These are phyloP conservation scores for Chrysocyon brachyurus DNA, from an alignment of 2,797 vertebrate species.

Conservation along the genomic window DNA sequence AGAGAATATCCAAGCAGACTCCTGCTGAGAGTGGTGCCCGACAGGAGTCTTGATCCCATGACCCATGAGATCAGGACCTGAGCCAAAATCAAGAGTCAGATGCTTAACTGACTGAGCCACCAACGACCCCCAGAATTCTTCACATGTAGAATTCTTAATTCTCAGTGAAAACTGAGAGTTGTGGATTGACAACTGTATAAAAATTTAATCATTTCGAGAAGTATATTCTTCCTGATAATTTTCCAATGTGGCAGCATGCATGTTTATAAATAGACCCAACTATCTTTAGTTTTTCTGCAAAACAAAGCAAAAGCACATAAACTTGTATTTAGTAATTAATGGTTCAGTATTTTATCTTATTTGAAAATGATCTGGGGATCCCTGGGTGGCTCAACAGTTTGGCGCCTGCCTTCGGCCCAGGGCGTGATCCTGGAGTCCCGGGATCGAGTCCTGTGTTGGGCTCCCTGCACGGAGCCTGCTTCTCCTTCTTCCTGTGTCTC, in stretches of 20 bases:
- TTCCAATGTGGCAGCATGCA: background rate
- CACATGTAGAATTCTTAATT: background rate
- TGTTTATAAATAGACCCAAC: background rate
- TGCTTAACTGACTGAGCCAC: background rate
- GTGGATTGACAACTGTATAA: background rate
- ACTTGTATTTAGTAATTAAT: background rate
- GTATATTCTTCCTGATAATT: background rate
- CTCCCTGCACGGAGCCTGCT: no score
- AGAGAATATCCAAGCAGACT: background rate
- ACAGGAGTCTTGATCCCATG: background rate
- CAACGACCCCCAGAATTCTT: background rate
- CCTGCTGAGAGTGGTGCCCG: no score
- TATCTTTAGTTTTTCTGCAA: background rate
- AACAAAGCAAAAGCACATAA: background rate
- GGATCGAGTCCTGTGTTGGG: no score
- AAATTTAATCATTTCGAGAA: background rate
- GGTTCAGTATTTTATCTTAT: background rate
- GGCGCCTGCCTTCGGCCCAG: no score
- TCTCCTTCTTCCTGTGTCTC: no score
- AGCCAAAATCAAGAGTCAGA: background rate
- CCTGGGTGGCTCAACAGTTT: no score
- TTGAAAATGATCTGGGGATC: background rate
- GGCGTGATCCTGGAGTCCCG: no score
- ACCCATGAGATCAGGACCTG: background rate
- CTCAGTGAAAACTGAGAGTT: background rate